Evolutionary conservation across 2,888 invertebrate species (phyloP).

Genomic region (Diploptera punctata): DNA sequence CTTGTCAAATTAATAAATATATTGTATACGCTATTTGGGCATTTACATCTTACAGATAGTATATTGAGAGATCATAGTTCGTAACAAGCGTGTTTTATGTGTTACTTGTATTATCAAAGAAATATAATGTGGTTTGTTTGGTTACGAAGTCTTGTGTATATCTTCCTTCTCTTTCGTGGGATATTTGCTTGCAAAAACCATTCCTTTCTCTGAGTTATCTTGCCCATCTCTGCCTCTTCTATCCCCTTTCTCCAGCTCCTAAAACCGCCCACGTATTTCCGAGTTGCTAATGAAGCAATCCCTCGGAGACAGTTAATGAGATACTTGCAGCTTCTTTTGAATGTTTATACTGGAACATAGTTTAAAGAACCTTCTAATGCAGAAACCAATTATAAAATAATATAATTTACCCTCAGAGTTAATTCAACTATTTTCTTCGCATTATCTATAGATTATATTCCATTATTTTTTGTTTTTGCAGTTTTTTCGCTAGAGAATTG

Average conservation of each 20-base stretch:
- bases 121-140: not conserved
- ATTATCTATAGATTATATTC: too few species aligned
- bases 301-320: constrained; percentile 5
- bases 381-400: not conserved
- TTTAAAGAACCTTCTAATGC: not conserved
- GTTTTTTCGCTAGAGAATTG: too few species aligned
- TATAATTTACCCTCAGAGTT: too few species aligned
- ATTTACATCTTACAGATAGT: too few species aligned
- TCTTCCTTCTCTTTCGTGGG: not conserved
- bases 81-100: not conserved
- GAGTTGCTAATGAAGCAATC: constrained; percentile 4
- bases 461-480: too few species aligned
- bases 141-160: constrained; percentile 1
- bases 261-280: too few species aligned
- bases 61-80: too few species aligned
- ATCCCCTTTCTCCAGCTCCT: not conserved
- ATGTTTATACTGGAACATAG: not conserved
- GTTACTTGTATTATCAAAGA: not conserved
- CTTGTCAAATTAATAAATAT: too few species aligned
- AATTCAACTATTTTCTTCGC: too few species aligned
- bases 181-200: not conserved
- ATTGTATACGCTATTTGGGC: too few species aligned
- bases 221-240: not conserved
- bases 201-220: not conserved
- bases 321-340: not conserved